These are phyloP conservation scores for Ceratina japonica DNA, from an alignment of 1,140 invertebrate genomes.

Conservation along the genomic window DNA sequence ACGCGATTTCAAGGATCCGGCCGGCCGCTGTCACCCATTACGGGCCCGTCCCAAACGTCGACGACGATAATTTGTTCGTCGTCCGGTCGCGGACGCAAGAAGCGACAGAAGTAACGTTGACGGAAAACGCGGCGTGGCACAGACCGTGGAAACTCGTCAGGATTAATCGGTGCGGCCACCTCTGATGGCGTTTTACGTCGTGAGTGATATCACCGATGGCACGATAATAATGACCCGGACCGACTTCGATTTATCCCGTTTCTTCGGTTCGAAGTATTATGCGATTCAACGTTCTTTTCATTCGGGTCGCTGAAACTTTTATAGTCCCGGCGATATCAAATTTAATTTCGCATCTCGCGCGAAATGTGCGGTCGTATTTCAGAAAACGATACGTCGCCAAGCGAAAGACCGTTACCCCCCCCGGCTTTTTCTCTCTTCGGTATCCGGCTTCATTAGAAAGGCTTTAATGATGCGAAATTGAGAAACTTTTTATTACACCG, in stretches of 20 bases:
- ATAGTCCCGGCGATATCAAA: not conserved
- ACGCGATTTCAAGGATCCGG: constrained; percentile 17
- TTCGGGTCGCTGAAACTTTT: not conserved
- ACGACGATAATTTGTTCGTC: constrained; percentile 15
- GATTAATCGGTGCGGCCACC: constrained; percentile 24
- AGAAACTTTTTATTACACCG: constrained; percentile 20
- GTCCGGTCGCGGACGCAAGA: constrained; percentile 17
- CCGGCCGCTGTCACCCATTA: constrained; percentile 23
- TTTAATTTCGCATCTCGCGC: not conserved
- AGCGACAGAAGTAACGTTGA: constrained; percentile 35
- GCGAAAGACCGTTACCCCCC: not conserved
- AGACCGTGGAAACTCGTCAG: constrained; percentile 6
- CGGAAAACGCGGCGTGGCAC: not conserved
- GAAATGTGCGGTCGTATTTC: not conserved
- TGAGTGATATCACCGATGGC: not conserved
- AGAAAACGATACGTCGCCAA: not conserved
- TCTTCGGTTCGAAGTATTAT: too few relatives aligned
- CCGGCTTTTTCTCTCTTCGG: not conserved
- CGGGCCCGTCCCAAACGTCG: constrained; percentile 24
- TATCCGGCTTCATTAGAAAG: constrained; percentile 17
- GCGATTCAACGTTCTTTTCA: too few relatives aligned
- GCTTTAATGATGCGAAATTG: constrained; percentile 33
- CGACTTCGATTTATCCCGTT: not conserved
- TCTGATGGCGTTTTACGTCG: constrained; percentile 10
- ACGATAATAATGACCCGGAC: not conserved